Percentiles rank a stretch among this genome's conserved stretches.
Conservation (phyloP, 2,797 vertebrate genomes). For the Myripristis jacobus region DNA sequence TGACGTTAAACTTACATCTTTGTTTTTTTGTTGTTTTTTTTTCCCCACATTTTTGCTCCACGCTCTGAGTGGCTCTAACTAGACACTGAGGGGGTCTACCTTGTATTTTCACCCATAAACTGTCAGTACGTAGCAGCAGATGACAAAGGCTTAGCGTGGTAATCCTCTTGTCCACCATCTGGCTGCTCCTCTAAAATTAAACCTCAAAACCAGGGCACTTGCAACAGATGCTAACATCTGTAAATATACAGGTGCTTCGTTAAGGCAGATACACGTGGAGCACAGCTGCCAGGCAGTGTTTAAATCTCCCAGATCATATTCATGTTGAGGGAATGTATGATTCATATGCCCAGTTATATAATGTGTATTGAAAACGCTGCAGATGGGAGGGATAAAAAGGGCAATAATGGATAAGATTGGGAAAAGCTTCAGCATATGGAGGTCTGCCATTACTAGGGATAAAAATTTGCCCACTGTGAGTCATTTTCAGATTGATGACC, state of each 20-base stretch:
- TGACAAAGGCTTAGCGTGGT: slow-evolving; percentile 85
- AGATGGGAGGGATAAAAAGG: slow-evolving; percentile 65
- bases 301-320: slow-evolving; percentile 41
- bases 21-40: slow-evolving; percentile 13
- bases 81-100: slow-evolving; percentile 55
- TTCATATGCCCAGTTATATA: slow-evolving; percentile 22
- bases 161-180: slow-evolving; percentile 89
- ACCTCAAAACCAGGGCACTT: slow-evolving; percentile 78
- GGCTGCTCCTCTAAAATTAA: slow-evolving; percentile 80
- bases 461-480: slow-evolving; percentile 54
- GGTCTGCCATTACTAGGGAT: slow-evolving; percentile 65
- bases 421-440: slow-evolving; percentile 52
- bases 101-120: slow-evolving; percentile 65
- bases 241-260: slow-evolving; percentile 74
- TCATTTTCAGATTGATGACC: slow-evolving; percentile 69
- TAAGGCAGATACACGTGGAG: slow-evolving; percentile 48
- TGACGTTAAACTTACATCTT: slow-evolving; percentile 13
- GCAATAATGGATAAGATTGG: slow-evolving; percentile 64
- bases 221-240: slow-evolving; percentile 80
- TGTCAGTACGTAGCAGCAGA: slow-evolving; percentile 76
- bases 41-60: slow-evolving; percentile 1
- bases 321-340: slow-evolving; percentile 35
- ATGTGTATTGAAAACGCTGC: slow-evolving; percentile 21
- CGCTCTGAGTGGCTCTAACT: slow-evolving; percentile 17
- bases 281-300: slow-evolving; percentile 38